Conservation (phyloP, 2,797 vertebrate genomes). For the Muscicapa striata region DNA sequence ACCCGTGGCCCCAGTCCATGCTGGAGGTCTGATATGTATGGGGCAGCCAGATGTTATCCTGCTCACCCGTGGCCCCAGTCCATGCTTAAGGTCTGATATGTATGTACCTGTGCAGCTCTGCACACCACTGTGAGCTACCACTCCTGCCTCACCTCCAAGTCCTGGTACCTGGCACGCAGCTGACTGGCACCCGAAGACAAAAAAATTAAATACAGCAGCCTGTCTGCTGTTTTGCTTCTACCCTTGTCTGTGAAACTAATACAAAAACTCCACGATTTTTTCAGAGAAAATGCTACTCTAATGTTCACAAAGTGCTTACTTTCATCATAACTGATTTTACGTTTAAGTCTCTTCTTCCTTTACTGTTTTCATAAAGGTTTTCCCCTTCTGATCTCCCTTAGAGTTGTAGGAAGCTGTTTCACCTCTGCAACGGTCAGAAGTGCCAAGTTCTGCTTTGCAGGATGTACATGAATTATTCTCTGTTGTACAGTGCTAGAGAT, state of each 20-base stretch:
- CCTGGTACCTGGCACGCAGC: not conserved
- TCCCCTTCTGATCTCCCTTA: not conserved
- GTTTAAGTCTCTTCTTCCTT: not conserved
- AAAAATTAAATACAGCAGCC: not conserved
- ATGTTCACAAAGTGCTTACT: not conserved
- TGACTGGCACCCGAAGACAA: not conserved
- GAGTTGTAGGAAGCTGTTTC: not conserved
- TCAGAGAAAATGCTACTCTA: not conserved
- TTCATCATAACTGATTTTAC: not conserved
- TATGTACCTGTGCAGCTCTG: not conserved
- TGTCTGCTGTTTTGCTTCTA: not conserved
- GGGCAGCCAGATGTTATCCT: not conserved
- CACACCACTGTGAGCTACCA: accelerated
- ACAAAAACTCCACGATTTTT: accelerated
- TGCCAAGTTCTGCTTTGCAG: not conserved
- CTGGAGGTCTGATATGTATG: accelerated
- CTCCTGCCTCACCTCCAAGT: accelerated
- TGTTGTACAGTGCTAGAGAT: not conserved
- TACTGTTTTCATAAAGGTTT: not conserved
- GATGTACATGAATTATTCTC: not conserved
- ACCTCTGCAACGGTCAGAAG: not conserved
- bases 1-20: not conserved
- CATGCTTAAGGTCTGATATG: accelerated
- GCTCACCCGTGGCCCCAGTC: not conserved
- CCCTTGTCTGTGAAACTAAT: not conserved